phyloP scores from a whole-genome alignment of 2,888 invertebrate species.

The Osedax frankpressi region DNA sequence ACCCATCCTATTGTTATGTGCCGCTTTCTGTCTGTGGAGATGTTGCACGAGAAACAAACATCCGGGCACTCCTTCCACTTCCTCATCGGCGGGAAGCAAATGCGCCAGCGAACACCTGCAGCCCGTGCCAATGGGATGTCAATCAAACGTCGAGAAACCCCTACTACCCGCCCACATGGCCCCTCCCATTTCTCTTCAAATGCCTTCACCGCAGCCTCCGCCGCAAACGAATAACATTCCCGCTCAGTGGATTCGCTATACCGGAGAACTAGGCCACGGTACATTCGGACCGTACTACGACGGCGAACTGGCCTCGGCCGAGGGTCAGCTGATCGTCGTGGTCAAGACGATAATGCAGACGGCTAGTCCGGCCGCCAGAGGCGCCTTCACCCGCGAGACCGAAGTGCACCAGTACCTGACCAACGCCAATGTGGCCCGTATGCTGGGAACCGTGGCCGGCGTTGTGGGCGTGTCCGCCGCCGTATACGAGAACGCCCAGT shows the following conservation, averaged over 20 bases:
- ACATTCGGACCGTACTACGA: constrained; percentile 95
- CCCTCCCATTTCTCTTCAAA: neutral
- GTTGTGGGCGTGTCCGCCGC: constrained; percentile 79
- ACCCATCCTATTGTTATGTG: neutral
- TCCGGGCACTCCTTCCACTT: neutral
- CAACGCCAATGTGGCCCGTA: constrained; percentile 87
- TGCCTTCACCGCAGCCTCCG: constrained; percentile 22
- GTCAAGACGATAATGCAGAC: constrained; percentile 83
- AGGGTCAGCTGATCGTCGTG: constrained; percentile 60
- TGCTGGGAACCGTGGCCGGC: constrained; percentile 76
- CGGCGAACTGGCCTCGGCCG: constrained; percentile 57
- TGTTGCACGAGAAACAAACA: no score
- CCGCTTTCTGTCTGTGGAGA: neutral
- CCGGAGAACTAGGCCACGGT: constrained; percentile 49
- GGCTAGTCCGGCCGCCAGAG: constrained; percentile 84
- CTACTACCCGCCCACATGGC: constrained; percentile 30
- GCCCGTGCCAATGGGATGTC: no score
- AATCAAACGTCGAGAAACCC: constrained; percentile 24
- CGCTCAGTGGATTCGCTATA: constrained; percentile 56
- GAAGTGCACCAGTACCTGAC: constrained; percentile 83
- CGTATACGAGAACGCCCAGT: constrained; percentile 83
- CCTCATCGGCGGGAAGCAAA: neutral
- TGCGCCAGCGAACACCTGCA: constrained; percentile 3
- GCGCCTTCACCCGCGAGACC: constrained; percentile 80
- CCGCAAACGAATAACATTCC: constrained; percentile 53